Conservation (phyloP, 2,888 invertebrate species). For the Eilema sororculum region DNA sequence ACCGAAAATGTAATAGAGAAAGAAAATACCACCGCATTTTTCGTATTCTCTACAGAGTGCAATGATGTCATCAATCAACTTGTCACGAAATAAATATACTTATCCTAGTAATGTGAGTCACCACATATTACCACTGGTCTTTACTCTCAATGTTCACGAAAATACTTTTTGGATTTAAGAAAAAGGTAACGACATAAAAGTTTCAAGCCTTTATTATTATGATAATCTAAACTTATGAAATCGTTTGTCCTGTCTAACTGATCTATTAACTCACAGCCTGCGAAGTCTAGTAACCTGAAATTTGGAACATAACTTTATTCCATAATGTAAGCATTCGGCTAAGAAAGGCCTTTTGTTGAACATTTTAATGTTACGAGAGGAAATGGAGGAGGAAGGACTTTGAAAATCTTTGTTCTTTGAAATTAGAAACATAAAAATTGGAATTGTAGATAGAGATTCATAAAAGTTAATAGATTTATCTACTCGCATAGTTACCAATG, state of each 20-base stretch:
- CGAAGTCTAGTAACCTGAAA: background rate
- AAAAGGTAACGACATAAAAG: too few species aligned
- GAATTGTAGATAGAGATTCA: background rate
- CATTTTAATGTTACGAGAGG: background rate
- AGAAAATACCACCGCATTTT: background rate
- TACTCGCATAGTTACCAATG: background rate
- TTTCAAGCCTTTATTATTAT: background rate
- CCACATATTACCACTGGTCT: background rate
- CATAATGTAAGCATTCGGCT: background rate
- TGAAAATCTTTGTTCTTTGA: background rate
- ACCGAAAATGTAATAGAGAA: background rate
- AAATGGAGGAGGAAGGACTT: background rate
- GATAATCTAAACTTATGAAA: background rate
- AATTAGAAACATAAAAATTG: background rate
- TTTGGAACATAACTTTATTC: background rate
- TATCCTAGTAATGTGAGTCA: background rate
- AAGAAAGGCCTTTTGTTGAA: background rate
- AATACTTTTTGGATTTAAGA: background rate
- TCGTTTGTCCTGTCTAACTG: background rate
- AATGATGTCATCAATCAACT: constrained; percentile 4
- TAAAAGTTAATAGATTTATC: background rate
- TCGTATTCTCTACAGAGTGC: background rate
- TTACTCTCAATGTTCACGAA: background rate
- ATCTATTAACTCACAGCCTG: background rate
- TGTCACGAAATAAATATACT: background rate